phyloP scores from a whole-genome alignment of 2,888 invertebrate species.

The Esperia sulphurella region DNA sequence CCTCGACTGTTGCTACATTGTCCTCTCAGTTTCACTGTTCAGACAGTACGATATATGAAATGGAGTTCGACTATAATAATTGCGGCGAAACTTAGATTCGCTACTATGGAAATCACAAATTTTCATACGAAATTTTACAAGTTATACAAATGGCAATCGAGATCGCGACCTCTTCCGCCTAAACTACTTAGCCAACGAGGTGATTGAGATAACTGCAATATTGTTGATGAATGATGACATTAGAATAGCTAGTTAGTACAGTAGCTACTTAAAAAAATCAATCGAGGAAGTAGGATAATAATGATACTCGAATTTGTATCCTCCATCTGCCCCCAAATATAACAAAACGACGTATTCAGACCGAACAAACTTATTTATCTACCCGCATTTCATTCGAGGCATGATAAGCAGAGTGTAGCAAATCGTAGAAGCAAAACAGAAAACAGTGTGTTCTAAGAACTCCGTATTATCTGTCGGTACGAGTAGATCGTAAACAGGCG shows the following conservation, averaged over 20 bases:
- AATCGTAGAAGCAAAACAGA: constrained; percentile 32
- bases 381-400: constrained; percentile 15
- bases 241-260: too few relatives aligned
- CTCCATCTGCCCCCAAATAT: constrained; percentile 23
- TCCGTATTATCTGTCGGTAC: constrained; percentile 35
- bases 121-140: too few relatives aligned
- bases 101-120: too few relatives aligned
- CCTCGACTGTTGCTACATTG: constrained; percentile 30
- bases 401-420: constrained; percentile 15
- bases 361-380: constrained; percentile 9
- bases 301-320: neutral
- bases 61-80: neutral
- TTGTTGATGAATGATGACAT: too few relatives aligned
- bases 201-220: too few relatives aligned
- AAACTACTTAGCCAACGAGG: too few relatives aligned
- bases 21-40: constrained; percentile 30
- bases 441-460: constrained; percentile 42
- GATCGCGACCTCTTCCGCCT: too few relatives aligned
- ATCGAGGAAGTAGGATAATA: too few relatives aligned
- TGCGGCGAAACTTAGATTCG: too few relatives aligned
- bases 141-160: too few relatives aligned
- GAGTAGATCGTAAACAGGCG: constrained; percentile 44
- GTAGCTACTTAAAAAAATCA: too few relatives aligned
- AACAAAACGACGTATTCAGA: neutral
- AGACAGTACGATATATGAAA: constrained; percentile 13